Evolutionary conservation across 2,113 vertebrate species (phyloP).

Genomic region (Ammodytes dubius): DNA sequence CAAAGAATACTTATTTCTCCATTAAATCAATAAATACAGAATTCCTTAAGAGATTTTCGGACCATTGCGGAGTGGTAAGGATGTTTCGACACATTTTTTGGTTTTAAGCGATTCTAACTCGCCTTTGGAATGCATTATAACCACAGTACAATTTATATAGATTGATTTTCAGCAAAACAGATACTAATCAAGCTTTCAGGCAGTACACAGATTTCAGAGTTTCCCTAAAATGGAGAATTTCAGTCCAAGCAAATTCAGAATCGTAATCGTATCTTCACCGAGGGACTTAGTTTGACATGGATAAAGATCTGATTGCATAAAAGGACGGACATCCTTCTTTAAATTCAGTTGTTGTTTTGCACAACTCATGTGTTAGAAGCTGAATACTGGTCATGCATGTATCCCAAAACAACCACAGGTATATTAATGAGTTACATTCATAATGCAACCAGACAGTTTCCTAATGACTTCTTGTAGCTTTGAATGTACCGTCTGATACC

Average conservation of each 20-base stretch:
- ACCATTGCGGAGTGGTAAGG: neutral
- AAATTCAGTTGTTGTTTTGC: neutral
- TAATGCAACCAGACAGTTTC: neutral
- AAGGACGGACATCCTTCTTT: neutral
- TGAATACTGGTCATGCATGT: neutral
- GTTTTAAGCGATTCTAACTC: neutral
- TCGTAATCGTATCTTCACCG: neutral
- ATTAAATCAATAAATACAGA: neutral
- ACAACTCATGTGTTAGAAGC: neutral
- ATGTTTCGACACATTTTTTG: neutral
- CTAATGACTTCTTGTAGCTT: neutral
- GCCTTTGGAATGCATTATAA: neutral
- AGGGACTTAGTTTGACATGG: neutral
- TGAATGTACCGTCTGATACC: neutral
- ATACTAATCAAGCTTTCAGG: neutral
- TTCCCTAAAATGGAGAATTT: neutral
- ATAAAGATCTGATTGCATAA: neutral
- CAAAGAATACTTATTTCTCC: neutral
- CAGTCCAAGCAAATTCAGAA: neutral
- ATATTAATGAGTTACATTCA: neutral
- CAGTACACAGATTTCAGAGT: neutral
- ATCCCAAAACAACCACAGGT: constrained; percentile 2
- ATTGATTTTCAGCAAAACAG: neutral
- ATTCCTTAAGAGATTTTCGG: neutral
- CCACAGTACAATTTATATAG: neutral